Evolutionary conservation across 1,140 invertebrate genomes (phyloP), one percentile per base, ranked within the genome.

Genomic region (Episyrphus balteatus): DNA sequence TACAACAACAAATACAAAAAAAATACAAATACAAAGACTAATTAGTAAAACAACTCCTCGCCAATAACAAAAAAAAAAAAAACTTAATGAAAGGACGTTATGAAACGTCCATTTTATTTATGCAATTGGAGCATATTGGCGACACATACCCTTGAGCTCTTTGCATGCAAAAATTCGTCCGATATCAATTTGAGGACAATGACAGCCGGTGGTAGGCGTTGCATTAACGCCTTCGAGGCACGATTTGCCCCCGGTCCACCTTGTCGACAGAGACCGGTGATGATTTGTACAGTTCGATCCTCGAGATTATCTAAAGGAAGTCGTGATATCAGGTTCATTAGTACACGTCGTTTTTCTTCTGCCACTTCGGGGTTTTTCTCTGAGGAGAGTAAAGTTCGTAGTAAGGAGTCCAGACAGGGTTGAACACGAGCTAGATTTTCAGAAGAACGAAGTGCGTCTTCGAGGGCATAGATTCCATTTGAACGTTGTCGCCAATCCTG

Each of bases 171-270:
- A 57, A 79, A 79, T n/a, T 80, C 75, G 13, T 75, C 72, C 8
- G 79, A 73, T 31, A 80, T 65, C 19, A 86, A 57, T 50, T 78
- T 74, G 50, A 78, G 71, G 11, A 85, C 62, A 31, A 86, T 75
- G 19, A 75, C 68, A 47, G 75, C 74, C 5, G 84, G 76, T 30
- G 75, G 72, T 21, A 80, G 68, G n/a, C 73, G 67, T 42, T 80
- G 75, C 80, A 86, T 84, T 36, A 83, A 61, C 11, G 76, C 70
- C 46, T 81, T 76, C 8, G 80, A 75, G 8, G 77, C 64, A 14
- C 74, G 68, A 18, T 76, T 75, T 3, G 76, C 73, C 15, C 71
- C 72, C 0, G 80, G 70, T 18, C 73, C 71, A 42, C 80, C 72
- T 59, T 81, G 74, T 66, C 80, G 68, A 55, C 76, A 74, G 56